Evolutionary conservation across 2,888 invertebrate species (phyloP).

Genomic region (Zhengitettix transpicula): DNA sequence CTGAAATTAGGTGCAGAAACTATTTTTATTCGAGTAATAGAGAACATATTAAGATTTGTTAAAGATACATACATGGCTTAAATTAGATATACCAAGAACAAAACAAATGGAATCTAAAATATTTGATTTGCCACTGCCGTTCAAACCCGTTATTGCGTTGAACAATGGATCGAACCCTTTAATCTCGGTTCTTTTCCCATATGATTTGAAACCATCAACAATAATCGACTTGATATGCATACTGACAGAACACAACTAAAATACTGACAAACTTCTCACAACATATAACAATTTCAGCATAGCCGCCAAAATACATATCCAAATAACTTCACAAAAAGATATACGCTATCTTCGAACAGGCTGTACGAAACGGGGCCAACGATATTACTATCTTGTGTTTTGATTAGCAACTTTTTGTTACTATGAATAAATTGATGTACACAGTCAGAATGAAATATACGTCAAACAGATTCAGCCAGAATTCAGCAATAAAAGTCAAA

Average conservation of each 20-base stretch:
- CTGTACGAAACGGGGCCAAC: too few species aligned
- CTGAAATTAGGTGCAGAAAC: too few species aligned
- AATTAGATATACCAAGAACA: constrained; percentile 84
- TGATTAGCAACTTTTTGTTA: too few species aligned
- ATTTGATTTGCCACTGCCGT: constrained; percentile 96
- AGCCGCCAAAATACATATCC: too few species aligned
- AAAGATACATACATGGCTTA: constrained; percentile 58
- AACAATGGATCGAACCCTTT: constrained; percentile 86
- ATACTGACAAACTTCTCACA: background rate
- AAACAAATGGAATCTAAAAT: constrained; percentile 97
- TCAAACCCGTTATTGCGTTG: constrained; percentile 95
- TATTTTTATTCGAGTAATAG: background rate
- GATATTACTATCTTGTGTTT: too few species aligned
- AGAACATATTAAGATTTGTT: background rate
- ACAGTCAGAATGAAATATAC: too few species aligned
- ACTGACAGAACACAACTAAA: background rate
- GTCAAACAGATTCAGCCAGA: too few species aligned
- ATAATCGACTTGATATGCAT: constrained; percentile 89
- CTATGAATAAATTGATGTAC: too few species aligned
- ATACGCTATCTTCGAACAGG: too few species aligned
- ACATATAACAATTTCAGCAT: too few species aligned
- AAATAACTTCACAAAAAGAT: too few species aligned
- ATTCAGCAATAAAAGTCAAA: too few species aligned
- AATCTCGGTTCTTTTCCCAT: constrained; percentile 82
- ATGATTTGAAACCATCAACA: constrained; percentile 96